Evolutionary conservation across 1,140 invertebrate genomes (phyloP).

Genomic region (Nilaparvata lugens): DNA sequence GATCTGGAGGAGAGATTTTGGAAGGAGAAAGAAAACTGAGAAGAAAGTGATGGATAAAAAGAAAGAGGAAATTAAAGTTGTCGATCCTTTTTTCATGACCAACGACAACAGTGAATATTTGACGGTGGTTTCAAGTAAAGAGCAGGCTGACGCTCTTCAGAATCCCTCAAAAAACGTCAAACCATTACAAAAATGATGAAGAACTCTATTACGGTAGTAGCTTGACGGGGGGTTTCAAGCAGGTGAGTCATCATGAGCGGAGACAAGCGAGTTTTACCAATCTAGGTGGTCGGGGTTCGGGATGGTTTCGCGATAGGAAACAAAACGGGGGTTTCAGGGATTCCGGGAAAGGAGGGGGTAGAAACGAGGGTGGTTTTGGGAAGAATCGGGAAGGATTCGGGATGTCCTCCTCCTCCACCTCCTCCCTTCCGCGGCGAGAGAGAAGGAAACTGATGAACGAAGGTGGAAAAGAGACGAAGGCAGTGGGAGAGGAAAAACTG

Average conservation of each 20-base stretch:
- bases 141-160: not conserved
- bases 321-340: not conserved
- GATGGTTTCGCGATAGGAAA: not conserved
- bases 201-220: not conserved
- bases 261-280: not conserved
- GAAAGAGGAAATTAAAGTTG: conserved; percentile 1
- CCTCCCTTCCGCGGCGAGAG: not conserved
- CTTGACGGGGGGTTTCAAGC: not conserved
- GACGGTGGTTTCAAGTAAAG: not conserved
- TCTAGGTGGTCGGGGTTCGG: not conserved
- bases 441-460: not conserved
- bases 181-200: not conserved
- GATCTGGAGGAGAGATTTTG: not conserved
- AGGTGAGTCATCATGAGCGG: too few relatives aligned
- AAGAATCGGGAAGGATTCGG: too few relatives aligned
- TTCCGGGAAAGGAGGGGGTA: not conserved
- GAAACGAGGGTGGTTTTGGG: too few relatives aligned
- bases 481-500: not conserved
- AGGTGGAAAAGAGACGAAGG: not conserved
- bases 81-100: conserved; percentile 13
- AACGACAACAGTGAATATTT: conserved; percentile 7
- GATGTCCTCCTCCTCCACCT: too few relatives aligned
- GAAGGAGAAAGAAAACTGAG: not conserved
- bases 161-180: not conserved
- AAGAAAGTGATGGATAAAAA: not conserved